These are phyloP conservation scores for Pachydiplax longipennis DNA, from an alignment of 2,888 invertebrate genomes.

Conservation along the genomic window DNA sequence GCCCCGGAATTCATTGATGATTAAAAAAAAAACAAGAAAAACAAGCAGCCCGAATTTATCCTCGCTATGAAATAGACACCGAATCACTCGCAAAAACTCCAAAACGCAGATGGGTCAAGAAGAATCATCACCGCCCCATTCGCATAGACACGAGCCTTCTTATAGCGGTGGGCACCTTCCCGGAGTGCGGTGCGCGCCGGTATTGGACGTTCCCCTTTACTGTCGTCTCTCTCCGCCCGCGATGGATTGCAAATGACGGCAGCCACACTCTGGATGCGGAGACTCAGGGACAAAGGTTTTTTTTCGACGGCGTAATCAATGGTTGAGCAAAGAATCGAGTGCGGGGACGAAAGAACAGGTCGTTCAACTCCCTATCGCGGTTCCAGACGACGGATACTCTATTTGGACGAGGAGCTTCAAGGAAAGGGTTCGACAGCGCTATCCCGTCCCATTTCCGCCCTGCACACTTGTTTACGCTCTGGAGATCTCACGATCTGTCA, in stretches of 20 bases:
- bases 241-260: not conserved
- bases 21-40: no score
- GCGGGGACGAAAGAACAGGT: not conserved
- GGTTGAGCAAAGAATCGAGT: not conserved
- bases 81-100: no score
- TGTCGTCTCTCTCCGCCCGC: not conserved
- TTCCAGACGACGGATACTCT: not conserved
- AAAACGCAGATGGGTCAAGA: no score
- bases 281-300: not conserved
- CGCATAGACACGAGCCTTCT: no score
- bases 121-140: no score
- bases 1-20: no score
- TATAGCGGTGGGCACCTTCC: no score
- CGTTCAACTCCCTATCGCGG: not conserved
- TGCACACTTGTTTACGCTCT: not conserved
- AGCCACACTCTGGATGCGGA: not conserved
- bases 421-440: not conserved
- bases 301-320: not conserved
- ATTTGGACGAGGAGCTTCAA: not conserved
- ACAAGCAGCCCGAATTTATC: no score
- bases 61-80: no score
- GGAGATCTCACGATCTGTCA: not conserved
- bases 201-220: not conserved
- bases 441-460: not conserved
- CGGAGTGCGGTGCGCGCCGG: no score